Evolutionary conservation across 2,113 vertebrate genomes (phyloP).

Genomic region (Anas platyrhynchos): DNA sequence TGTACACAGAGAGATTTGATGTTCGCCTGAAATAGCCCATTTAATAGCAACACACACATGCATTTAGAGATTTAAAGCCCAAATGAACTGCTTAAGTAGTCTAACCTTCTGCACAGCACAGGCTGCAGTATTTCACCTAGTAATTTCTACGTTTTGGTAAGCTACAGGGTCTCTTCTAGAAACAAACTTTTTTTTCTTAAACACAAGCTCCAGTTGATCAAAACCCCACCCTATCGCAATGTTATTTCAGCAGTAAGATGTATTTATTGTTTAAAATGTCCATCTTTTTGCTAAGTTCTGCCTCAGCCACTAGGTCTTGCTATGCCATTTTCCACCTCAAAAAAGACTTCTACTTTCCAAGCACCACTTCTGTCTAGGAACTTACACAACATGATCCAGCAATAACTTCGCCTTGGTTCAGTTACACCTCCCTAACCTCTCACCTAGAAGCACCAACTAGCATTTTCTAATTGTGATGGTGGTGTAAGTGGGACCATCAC

Average conservation of each 20-base stretch:
- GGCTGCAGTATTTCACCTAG: background rate
- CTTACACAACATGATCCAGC: background rate
- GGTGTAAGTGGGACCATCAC: background rate
- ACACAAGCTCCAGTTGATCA: background rate
- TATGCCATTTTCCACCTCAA: background rate
- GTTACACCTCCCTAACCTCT: background rate
- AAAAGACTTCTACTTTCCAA: background rate
- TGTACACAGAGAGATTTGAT: conserved; percentile 6
- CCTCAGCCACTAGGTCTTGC: background rate
- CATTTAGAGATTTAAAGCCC: background rate
- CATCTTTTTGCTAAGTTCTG: background rate
- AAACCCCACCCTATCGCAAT: background rate
- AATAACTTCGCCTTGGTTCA: background rate
- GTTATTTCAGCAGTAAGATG: background rate
- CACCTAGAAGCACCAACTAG: background rate
- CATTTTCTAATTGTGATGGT: background rate
- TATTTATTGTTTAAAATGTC: background rate
- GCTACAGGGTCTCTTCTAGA: background rate
- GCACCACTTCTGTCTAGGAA: background rate
- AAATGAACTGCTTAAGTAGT: background rate
- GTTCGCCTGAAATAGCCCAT: conserved; percentile 7
- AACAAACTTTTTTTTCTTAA: background rate
- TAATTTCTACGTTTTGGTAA: background rate
- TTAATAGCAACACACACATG: background rate
- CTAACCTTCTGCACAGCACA: background rate